phyloP scores from a whole-genome alignment of 2,113 vertebrate species.

The Ceratotherium simum region DNA sequence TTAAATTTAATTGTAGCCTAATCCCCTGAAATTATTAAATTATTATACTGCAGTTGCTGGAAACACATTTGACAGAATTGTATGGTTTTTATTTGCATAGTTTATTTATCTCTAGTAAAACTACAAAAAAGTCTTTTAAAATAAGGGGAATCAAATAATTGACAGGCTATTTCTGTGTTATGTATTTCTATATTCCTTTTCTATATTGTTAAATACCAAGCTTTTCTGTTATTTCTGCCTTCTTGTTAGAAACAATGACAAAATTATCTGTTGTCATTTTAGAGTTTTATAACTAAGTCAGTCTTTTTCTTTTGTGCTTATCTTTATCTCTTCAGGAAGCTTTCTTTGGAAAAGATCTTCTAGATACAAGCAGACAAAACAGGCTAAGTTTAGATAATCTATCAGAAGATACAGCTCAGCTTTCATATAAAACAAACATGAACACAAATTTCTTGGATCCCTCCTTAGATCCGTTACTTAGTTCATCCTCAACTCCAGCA shows the following conservation, averaged over 20 bases:
- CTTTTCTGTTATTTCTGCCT: conserved; percentile 21
- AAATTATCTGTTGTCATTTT: neutral
- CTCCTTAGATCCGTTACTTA: conserved; percentile 90
- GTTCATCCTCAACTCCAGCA: conserved; percentile 86
- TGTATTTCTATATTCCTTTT: neutral
- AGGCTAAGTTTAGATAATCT: conserved; percentile 88
- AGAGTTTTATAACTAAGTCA: neutral
- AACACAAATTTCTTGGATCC: conserved; percentile 88
- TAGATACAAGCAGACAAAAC: conserved; percentile 92
- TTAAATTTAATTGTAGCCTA: conserved; percentile 38
- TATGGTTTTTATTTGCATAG: neutral
- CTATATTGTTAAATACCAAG: neutral
- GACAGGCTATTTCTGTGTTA: neutral
- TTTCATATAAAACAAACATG: conserved; percentile 86
- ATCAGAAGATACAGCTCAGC: conserved; percentile 91
- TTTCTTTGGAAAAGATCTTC: conserved; percentile 96
- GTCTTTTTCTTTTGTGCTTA: conserved; percentile 45
- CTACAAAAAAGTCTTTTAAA: neutral
- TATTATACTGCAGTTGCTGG: neutral
- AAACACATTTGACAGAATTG: neutral
- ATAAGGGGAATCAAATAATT: neutral
- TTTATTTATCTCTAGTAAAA: neutral
- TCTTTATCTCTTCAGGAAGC: conserved; percentile 92
- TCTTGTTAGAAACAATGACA: neutral
- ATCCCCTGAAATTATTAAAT: neutral